Conservation (phyloP, 2,888 invertebrate species). For the Lasiommata megera region DNA sequence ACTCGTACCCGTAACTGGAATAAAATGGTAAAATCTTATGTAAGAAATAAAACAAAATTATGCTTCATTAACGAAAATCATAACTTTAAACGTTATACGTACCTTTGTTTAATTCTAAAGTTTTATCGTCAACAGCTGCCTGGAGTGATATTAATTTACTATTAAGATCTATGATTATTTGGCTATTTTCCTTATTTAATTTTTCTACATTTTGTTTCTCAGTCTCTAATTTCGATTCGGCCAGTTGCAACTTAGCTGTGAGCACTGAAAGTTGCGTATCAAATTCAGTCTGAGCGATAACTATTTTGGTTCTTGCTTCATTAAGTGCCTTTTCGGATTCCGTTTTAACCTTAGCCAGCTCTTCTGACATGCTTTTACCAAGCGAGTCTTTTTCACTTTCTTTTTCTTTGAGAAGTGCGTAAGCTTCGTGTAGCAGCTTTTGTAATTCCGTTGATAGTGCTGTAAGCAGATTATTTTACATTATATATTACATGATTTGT, state of each 20-base stretch:
- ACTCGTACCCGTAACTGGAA: slow-evolving; percentile 66
- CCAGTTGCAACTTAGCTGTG: slow-evolving; percentile 75
- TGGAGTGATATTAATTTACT: slow-evolving; percentile 70
- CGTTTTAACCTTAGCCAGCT: slow-evolving; percentile 60
- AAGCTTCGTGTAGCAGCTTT: slow-evolving; percentile 75
- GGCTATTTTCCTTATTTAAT: slow-evolving; percentile 70
- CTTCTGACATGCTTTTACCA: slow-evolving; percentile 75
- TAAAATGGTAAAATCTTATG: slow-evolving; percentile 13
- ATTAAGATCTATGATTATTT: slow-evolving; percentile 72
- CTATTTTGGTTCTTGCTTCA: slow-evolving; percentile 83
- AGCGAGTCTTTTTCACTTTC: slow-evolving; percentile 75
- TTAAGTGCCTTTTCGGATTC: slow-evolving; percentile 78
- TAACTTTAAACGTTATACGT: slow-evolving; percentile 25
- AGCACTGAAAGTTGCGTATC: slow-evolving; percentile 81
- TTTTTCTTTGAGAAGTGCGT: slow-evolving; percentile 75
- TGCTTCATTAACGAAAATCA: not conserved
- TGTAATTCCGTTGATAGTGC: slow-evolving; percentile 76
- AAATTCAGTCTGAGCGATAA: slow-evolving; percentile 83
- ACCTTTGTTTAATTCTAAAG: slow-evolving; percentile 77
- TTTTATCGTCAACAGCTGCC: slow-evolving; percentile 74
- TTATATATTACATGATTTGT: not conserved
- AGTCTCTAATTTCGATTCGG: slow-evolving; percentile 72
- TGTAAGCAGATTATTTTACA: slow-evolving; percentile 40
- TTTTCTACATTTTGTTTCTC: slow-evolving; percentile 74
- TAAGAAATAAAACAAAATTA: slow-evolving; percentile 25